These are phyloP conservation scores for Chamaedrilus cognettii DNA, from an alignment of 2,888 invertebrate genomes.

Conservation along the genomic window DNA sequence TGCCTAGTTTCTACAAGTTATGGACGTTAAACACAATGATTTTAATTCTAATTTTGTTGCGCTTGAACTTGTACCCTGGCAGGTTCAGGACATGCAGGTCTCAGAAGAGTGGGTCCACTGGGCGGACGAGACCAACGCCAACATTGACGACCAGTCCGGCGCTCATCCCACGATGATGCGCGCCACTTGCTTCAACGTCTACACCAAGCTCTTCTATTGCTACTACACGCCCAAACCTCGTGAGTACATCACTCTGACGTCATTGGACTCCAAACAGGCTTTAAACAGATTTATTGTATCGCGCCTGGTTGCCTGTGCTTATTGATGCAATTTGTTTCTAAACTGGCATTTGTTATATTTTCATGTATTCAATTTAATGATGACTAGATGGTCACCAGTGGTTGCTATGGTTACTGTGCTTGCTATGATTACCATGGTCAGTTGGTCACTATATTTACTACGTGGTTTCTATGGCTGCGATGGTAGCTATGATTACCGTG, in stretches of 20 bases:
- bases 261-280: too few species aligned
- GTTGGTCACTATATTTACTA: too few species aligned
- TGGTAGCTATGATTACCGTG: too few species aligned
- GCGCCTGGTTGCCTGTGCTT: too few species aligned
- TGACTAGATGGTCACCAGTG: too few species aligned
- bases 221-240: constrained; percentile 36
- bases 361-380: neutral
- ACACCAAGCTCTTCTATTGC: constrained; percentile 37
- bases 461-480: too few species aligned
- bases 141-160: constrained; percentile 30
- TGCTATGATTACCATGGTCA: too few species aligned
- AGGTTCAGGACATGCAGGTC: constrained; percentile 33
- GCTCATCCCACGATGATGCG: constrained; percentile 29
- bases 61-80: too few species aligned
- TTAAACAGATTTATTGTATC: too few species aligned
- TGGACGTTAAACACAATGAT: too few species aligned
- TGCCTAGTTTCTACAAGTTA: too few species aligned
- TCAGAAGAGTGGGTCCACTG: constrained; percentile 38
- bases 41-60: too few species aligned
- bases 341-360: neutral
- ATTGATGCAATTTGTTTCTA: neutral
- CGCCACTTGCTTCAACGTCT: constrained; percentile 27
- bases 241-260: constrained; percentile 20
- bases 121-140: constrained; percentile 31
- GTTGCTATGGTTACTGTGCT: neutral